Percentiles rank a stretch among this genome's conserved stretches.
phyloP scores from a whole-genome alignment of 2,797 vertebrate genomes.

The Podarcis siculus region DNA sequence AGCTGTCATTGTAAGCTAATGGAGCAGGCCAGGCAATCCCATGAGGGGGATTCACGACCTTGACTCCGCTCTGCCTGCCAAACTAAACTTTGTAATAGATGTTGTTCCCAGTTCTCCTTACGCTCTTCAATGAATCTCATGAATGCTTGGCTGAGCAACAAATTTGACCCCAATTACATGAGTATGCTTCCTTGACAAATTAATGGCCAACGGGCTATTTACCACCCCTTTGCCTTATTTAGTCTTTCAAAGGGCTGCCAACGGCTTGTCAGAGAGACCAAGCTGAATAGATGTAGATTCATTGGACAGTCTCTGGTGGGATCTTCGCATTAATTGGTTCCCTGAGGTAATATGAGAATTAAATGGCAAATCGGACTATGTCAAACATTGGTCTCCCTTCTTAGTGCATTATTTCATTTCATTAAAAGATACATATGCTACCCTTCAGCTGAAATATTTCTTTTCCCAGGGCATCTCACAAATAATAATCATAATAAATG shows the following conservation, averaged over 20 bases:
- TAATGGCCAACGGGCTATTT: slow-evolving; percentile 26
- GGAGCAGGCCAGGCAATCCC: slow-evolving; percentile 30
- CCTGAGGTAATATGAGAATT: background rate
- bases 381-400: background rate
- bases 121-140: slow-evolving; percentile 35
- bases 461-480: background rate
- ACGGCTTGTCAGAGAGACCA: slow-evolving; percentile 9
- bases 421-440: background rate
- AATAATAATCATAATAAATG: background rate
- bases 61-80: slow-evolving; percentile 41
- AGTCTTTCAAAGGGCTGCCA: slow-evolving; percentile 42
- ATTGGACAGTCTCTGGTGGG: background rate
- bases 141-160: slow-evolving; percentile 44
- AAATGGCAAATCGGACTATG: background rate
- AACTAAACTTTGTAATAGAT: slow-evolving; percentile 52
- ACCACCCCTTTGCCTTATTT: slow-evolving; percentile 33
- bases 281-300: slow-evolving; percentile 25
- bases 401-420: background rate
- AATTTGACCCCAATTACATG: slow-evolving; percentile 44
- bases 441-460: background rate
- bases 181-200: slow-evolving; percentile 53
- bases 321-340: slow-evolving; percentile 27
- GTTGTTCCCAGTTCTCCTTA: slow-evolving; percentile 32
- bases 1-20: slow-evolving; percentile 41
- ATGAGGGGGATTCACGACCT: slow-evolving; percentile 32